Evolutionary conservation across 2,113 vertebrate genomes (phyloP), one percentile per base, ranked within the genome.

Genomic region (Canis aureus): DNA sequence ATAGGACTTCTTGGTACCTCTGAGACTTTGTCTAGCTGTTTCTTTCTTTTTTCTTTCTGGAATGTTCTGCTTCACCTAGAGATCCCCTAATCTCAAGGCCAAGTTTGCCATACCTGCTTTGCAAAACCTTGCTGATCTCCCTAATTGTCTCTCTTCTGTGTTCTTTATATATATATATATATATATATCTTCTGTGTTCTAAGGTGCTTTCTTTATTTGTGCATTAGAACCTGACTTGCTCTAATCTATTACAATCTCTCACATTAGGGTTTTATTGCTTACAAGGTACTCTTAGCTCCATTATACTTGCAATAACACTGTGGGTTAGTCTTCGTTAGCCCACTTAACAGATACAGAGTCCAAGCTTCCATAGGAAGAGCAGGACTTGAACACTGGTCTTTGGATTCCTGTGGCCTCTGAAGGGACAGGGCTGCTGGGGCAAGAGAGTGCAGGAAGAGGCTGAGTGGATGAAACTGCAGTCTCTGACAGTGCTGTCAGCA

Each of bases 301-400:
- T 53, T 57, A 3, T 11, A 76, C 38, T 59, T 51, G 17, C 29
- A 84, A 17, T 49, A n/a, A 74, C 81, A 60, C 51, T 35, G 51
- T 35, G 19, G 53, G 49, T 25, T 32, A 51, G 38, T 67, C 17
- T 57, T 35, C 78, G 27, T 23, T 8, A 60, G 25, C n/a, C 19
- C 55, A 49, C 66, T 91, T 35, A 38, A n/a, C 66, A 83, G 82
- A 89, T 43, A 25, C 86, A 97, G 57, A 76, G 38, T 66, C 51
- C 7, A 13, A 80, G 55, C 8, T 49, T 67, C 60, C 73, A 15
- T 19, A 59, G 20, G 43, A 88, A 49, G 49, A 86, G 11, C n/a
- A 93, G 35, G 53, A 82, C 74, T 82, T 49, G 53, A 85, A 91
- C 64, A 20, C 43, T 8, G 19, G 66, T 57, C 83, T 82, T 88